Evolutionary conservation across 2,113 vertebrate species (phyloP).

Genomic region (Patagioenas fasciata): DNA sequence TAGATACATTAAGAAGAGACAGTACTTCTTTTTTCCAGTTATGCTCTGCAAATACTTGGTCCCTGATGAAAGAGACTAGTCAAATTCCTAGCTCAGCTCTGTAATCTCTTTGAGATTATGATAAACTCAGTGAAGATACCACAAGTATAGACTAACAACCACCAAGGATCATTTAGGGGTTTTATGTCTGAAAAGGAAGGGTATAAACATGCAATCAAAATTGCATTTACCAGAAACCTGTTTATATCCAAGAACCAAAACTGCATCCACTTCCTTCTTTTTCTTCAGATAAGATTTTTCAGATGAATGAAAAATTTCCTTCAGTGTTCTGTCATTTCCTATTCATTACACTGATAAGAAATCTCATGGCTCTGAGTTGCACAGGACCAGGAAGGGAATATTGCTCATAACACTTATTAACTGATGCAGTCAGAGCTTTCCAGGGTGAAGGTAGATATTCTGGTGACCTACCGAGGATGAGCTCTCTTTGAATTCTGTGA

Average conservation of each 20-base stretch:
- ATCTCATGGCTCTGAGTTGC: background rate
- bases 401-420: background rate
- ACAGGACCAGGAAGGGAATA: background rate
- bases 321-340: background rate
- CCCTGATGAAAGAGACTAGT: background rate
- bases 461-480: background rate
- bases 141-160: background rate
- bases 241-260: conserved; percentile 3
- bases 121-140: background rate
- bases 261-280: background rate
- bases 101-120: background rate
- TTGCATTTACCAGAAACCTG: background rate
- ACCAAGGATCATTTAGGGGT: background rate
- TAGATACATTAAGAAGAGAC: background rate
- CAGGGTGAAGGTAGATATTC: background rate
- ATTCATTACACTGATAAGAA: background rate
- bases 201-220: background rate
- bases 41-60: background rate
- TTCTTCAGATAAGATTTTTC: background rate
- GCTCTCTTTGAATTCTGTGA: background rate
- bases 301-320: background rate
- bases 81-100: background rate
- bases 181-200: background rate
- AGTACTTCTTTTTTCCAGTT: background rate
- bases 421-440: background rate